Evolutionary conservation across 2,888 invertebrate species (phyloP), one percentile per base, ranked within the genome.

Genomic region (Empis stercorea): DNA sequence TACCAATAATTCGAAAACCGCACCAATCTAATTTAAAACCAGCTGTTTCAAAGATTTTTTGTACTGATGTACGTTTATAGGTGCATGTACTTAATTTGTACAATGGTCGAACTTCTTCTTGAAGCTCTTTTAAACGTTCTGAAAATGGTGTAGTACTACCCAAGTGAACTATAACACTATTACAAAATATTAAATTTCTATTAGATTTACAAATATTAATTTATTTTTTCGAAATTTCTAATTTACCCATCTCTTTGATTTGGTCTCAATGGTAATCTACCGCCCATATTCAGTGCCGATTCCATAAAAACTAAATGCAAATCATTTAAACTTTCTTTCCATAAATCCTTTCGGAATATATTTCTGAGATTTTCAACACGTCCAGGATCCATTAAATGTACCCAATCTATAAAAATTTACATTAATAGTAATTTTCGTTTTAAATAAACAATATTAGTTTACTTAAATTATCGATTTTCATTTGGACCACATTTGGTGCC

Each of bases 1-100:
- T 56, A 7, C 74, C 69, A 61, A 88, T 85, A 75, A 92, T 71
- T 66, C 81, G 78, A 64, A 92, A 92, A 45, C 82, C 81, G 60
- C 92, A 93, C 92, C 92, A 93, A 64, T 93, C 92, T 14, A 92
- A 66, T 30, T 81, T 77, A 58, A 91, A 81, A 1, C 81, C 82
- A 10, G 81, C 81, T 50, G 83, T 81, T 52, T 88, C 74, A 64
- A 93, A 92, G 49, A 82, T 74, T 56, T 84, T 75, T 63, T 93
- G 91, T 0, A 87, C 87, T 0, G 87, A 84, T 0, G 89, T 91
- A 49, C 86, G 74, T 63, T 91, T 92, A 63, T 84, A 89, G 0
- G 88, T 88, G 59, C 92, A 93, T 15, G 82, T 79, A 1, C 79
- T 75, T 39, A 86, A 69, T 52, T 84, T 84, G 61, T 84, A 83